Base-by-base conservation (phyloP, 2,797 vertebrate species). In the Pangasius macronema region DNA sequence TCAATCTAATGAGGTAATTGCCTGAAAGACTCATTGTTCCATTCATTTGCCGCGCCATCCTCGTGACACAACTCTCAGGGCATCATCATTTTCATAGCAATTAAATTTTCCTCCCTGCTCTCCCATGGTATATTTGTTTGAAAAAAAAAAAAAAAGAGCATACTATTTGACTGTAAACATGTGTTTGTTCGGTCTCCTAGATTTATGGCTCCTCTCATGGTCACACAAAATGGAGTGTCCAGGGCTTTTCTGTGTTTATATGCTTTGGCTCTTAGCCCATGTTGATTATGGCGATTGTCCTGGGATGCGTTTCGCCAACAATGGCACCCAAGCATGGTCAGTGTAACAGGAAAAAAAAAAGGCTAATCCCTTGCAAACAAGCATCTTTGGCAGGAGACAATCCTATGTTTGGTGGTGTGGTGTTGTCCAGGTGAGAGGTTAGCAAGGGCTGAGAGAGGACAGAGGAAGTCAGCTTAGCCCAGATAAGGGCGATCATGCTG, bases 401-500 rank as follows among this genome's bases (percentile, higher is more conserved):
- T 87, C 53, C 57, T 88, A 88, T 92, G 92, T 94, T 93, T 93
- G 91, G 92, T 85, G 89, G 90, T 84, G 88, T 85, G 72, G 46
- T 76, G 92, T 88, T 91, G 83, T 86, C 92, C 93, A 85, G 89
- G 91, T 92, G 63, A 16, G 90, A 92, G 94, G 95, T 95, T 94
- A 93, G 94, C 90, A 92, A 91, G 93, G 93, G 91, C 91, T 90
- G 91, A 2, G 90, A 92, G 93, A 93, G 93, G 93, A 93, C 92
- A 91, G 91, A 91, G 93, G 93, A 95, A 92, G 93, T 91, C 92
- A 93, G 94, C 94, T 95, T 92, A 94, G 92, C 92, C 90, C 93
- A 94, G 96, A 96, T 96, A 96, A 95, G 94, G 91, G 93, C 93
- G 94, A 96, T 96, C 95, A 96, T 95, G 95, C 95, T 94, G 95